A percentile compares a stretch with the other conserved stretches of the same genome.
These are phyloP conservation scores for Dallia pectoralis DNA, from an alignment of 2,797 vertebrate genomes.

Conservation along the genomic window DNA sequence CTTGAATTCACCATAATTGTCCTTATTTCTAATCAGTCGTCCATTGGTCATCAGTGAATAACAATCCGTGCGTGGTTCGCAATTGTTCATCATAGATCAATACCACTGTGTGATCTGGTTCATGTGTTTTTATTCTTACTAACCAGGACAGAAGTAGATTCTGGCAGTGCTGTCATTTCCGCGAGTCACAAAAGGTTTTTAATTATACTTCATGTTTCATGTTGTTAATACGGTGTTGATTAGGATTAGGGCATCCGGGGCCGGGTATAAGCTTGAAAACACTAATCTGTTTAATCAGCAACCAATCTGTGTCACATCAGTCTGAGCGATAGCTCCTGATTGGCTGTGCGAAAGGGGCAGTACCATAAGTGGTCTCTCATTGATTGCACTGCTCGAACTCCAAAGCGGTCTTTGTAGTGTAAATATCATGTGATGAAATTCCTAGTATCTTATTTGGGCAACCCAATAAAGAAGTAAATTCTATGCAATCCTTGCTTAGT, in stretches of 20 bases:
- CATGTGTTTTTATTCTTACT: neutral
- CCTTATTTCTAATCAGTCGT: neutral
- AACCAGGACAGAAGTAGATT: neutral
- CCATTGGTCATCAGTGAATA: neutral
- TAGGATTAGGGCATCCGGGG: slow-evolving; percentile 10
- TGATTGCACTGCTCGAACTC: too few species aligned
- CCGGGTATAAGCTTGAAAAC: slow-evolving; percentile 14
- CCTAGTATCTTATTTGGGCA: too few species aligned
- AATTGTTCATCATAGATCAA: neutral
- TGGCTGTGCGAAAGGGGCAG: too few species aligned
- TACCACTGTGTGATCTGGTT: neutral
- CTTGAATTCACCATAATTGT: neutral
- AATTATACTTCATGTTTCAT: slow-evolving; percentile 43
- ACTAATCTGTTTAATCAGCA: slow-evolving; percentile 31
- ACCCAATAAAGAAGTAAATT: too few species aligned
- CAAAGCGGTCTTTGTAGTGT: too few species aligned
- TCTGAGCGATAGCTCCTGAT: neutral
- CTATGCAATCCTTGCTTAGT: too few species aligned
- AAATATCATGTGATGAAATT: too few species aligned
- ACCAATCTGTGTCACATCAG: slow-evolving; percentile 11
- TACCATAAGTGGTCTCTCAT: too few species aligned
- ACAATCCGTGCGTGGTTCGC: neutral
- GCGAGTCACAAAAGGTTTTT: slow-evolving; percentile 28
- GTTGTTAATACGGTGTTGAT: slow-evolving; percentile 38
- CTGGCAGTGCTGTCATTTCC: slow-evolving; percentile 21